A percentile compares a stretch with the other conserved stretches of the same genome.
These are phyloP conservation scores for Rhabdomys dilectus DNA, from an alignment of 2,113 vertebrate species.

Conservation along the genomic window DNA sequence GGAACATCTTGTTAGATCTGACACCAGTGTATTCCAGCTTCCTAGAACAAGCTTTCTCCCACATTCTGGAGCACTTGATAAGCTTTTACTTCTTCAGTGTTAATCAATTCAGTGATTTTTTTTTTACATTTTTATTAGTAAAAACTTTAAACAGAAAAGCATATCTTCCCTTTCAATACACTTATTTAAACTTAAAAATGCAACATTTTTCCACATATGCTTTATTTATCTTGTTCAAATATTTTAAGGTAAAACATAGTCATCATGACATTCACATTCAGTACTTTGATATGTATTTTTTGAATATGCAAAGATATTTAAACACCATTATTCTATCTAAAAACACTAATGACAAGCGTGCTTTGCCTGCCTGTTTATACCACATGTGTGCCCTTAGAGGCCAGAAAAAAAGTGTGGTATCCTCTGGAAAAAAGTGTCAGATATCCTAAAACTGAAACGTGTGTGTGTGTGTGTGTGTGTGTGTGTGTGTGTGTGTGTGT, in stretches of 20 bases:
- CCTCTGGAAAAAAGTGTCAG: neutral
- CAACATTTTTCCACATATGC: neutral
- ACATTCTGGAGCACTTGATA: neutral
- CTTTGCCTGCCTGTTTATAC: neutral
- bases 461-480: too few relatives aligned
- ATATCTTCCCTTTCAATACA: neutral
- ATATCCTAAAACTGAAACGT: neutral
- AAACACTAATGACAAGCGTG: neutral
- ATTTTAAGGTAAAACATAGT: neutral
- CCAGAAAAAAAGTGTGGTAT: neutral
- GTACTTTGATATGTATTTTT: neutral
- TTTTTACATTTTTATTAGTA: neutral
- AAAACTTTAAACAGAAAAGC: neutral
- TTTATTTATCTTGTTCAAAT: neutral
- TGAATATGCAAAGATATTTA: neutral
- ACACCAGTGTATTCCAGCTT: neutral
- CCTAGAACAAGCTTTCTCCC: neutral
- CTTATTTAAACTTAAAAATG: neutral
- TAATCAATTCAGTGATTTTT: neutral
- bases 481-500: too few relatives aligned
- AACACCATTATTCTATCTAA: neutral
- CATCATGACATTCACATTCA: neutral
- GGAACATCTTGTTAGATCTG: neutral
- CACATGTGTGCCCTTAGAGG: neutral
- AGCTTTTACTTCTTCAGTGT: neutral